These are phyloP conservation scores for Acanthiza pusilla DNA, from an alignment of 2,797 vertebrate genomes.

Conservation along the genomic window DNA sequence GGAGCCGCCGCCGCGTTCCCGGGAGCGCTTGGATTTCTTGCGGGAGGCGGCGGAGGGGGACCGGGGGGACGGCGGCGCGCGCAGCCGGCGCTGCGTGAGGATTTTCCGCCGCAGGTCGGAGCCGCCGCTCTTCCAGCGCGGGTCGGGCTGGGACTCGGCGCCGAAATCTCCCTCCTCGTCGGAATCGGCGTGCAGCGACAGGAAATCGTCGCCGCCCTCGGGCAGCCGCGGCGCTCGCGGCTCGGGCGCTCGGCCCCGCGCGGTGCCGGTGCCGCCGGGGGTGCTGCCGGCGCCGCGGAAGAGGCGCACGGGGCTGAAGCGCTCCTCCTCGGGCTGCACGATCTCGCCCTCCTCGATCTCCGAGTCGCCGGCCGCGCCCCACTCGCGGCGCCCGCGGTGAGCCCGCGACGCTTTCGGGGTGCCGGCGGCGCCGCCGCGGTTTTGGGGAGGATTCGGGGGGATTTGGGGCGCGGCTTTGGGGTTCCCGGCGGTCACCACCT, in stretches of 20 bases:
- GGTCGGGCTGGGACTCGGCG: constrained; percentile 50
- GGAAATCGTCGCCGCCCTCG: constrained; percentile 83
- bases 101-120: constrained; percentile 87
- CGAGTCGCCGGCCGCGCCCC: constrained; percentile 57
- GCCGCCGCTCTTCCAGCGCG: constrained; percentile 65
- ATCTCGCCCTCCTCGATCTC: constrained; percentile 95
- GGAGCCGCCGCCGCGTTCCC: constrained; percentile 21
- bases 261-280: neutral
- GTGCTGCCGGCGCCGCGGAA: no score
- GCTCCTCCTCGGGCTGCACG: constrained; percentile 77
- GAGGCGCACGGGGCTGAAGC: constrained; percentile 34
- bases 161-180: constrained; percentile 77
- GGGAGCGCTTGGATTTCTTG: constrained; percentile 57
- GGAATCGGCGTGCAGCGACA: constrained; percentile 84
- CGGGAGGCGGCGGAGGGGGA: constrained; percentile 38
- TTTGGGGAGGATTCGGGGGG: fast-evolving
- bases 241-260: neutral
- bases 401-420: neutral
- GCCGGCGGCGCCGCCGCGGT: neutral
- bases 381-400: neutral
- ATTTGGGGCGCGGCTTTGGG: neutral
- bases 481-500: constrained; percentile 62
- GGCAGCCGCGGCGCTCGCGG: constrained; percentile 77
- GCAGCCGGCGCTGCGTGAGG: constrained; percentile 83
- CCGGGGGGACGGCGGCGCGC: constrained; percentile 67